phyloP scores from a whole-genome alignment of 2,113 vertebrate genomes.

The Phylloscopus trochiloides region DNA sequence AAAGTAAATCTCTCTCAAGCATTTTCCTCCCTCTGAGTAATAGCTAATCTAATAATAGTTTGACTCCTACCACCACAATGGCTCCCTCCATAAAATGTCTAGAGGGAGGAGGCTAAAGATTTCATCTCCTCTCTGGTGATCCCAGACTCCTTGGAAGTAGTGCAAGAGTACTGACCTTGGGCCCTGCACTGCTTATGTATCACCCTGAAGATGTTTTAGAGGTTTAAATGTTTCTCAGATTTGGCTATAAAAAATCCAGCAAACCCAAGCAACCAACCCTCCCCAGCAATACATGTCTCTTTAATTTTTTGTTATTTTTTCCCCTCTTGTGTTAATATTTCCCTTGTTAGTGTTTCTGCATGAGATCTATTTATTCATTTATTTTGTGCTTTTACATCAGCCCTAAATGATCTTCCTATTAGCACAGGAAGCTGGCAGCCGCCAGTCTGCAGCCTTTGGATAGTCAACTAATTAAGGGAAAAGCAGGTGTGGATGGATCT shows the following conservation, averaged over 20 bases:
- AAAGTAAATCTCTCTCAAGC: slow-evolving; percentile 53
- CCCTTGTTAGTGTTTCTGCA: slow-evolving; percentile 13
- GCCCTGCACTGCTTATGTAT: background rate
- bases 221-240: background rate
- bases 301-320: background rate
- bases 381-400: slow-evolving; percentile 50
- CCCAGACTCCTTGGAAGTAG: background rate
- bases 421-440: slow-evolving; percentile 71
- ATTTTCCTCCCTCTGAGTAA: slow-evolving; percentile 48
- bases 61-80: slow-evolving; percentile 18
- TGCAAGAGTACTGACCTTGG: background rate
- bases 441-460: slow-evolving; percentile 66
- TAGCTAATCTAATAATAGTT: slow-evolving; percentile 61
- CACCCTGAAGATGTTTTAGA: background rate
- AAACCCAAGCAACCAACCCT: background rate
- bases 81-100: background rate
- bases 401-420: slow-evolving; percentile 68
- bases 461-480: slow-evolving; percentile 76
- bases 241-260: background rate
- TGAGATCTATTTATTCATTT: slow-evolving; percentile 11
- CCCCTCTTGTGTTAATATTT: background rate
- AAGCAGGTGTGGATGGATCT: slow-evolving; percentile 78
- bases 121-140: background rate
- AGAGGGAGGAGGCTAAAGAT: background rate
- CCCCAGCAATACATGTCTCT: accelerated